Base-by-base conservation (phyloP, 2,113 vertebrate species). In the Rattus rattus region DNA sequence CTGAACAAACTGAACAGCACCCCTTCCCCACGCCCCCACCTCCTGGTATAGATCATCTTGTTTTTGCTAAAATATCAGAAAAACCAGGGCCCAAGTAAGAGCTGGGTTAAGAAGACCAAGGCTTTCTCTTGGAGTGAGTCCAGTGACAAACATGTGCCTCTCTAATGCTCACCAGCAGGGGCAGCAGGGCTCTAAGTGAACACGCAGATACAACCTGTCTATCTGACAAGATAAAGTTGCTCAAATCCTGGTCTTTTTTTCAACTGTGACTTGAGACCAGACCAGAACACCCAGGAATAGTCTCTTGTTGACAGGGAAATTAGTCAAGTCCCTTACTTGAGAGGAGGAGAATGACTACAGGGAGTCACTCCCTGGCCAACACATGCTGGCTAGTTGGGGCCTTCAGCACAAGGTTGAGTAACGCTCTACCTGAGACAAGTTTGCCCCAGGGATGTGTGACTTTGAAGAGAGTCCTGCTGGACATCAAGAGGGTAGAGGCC, bases 11-110 rank as follows among this genome's bases (percentile, higher is more conserved):
- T 52, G 67, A 4, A 26, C 0, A 79, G 85, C 11, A 91, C 14
- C 19, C 47, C 13, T 12, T 49, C 28, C 56, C 33, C 77, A 52
- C 5, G 36, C 7, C 43, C n/a, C 22, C 80, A 47, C 16, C 52
- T 16, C 49, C 2, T 5, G 3, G 54, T 24, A 59, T 43, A 39
- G 39, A 76, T 12, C n/a, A 94, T 70, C 43, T 79, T 80, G 63
- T 49, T 93, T 91, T 76, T 83, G 8, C 76, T 67, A 56, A 52
- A 43, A 92, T 83, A 87, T 54, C 92, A 16, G 67, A 81, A 67
- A n/a, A 90, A 91, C 33, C 28, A 75, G n/a, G 47, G 56, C 8
- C 88, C 9, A 89, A 16, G 26, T 43, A 90, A 93, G 36, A 93
- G 43, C 63, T 33, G 69, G 59, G 90, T 87, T 92, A 61, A 69